Percentiles rank a stretch among this genome's conserved stretches.
phyloP scores from a whole-genome alignment of 2,888 invertebrate species.

The Nipponacmea schrenckii region DNA sequence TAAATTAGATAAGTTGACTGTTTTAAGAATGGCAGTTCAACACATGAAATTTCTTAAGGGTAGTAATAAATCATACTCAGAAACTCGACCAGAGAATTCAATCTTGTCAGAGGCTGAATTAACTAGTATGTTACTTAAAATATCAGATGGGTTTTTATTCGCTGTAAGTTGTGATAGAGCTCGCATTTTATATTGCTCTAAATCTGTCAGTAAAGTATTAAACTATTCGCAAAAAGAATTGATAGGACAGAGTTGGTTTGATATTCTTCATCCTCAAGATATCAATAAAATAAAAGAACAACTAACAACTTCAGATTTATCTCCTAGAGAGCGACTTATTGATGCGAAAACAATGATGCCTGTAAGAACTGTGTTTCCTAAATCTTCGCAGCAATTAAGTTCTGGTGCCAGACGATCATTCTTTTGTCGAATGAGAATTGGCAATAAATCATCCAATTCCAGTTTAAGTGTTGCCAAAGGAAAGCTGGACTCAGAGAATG shows the following conservation, averaged over 20 bases:
- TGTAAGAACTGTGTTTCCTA: conserved; percentile 85
- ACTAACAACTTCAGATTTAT: conserved; percentile 87
- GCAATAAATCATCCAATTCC: conserved; percentile 52
- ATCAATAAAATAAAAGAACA: conserved; percentile 95
- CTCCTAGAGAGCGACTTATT: conserved; percentile 87
- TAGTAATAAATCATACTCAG: conserved; percentile 78
- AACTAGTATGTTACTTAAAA: conserved; percentile 77
- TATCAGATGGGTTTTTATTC: conserved; percentile 89
- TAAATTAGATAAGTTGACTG: conserved; percentile 91
- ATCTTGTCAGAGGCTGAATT: conserved; percentile 88
- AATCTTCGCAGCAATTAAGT: conserved; percentile 79
- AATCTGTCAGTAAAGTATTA: conserved; percentile 84
- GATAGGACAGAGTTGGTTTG: conserved; percentile 89
- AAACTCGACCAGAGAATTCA: conserved; percentile 81
- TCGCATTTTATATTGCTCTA: conserved; percentile 87
- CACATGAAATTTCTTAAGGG: conserved; percentile 82
- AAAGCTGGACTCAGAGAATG: background rate
- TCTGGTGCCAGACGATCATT: conserved; percentile 92
- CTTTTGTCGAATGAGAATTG: conserved; percentile 92
- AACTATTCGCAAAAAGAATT: conserved; percentile 88
- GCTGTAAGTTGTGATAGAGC: conserved; percentile 94
- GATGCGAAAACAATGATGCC: conserved; percentile 95
- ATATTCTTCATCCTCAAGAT: conserved; percentile 93
- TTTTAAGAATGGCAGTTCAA: conserved; percentile 90
- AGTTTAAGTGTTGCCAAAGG: background rate